These are phyloP conservation scores for Nymphicus hollandicus DNA, from an alignment of 2,113 vertebrate species.

Conservation along the genomic window DNA sequence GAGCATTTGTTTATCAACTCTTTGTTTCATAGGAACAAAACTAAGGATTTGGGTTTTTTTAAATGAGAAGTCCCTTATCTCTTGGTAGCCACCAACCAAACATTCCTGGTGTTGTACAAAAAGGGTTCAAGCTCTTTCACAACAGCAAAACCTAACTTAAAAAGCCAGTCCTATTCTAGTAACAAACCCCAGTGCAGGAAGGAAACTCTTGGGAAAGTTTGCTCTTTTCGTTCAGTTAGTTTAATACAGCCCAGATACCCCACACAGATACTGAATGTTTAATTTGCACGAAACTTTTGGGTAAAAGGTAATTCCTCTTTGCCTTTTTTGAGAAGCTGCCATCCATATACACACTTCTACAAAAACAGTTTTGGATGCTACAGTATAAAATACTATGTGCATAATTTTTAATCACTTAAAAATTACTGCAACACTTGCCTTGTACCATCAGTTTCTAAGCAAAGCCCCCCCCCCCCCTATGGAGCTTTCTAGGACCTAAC, in stretches of 20 bases:
- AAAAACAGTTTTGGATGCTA: background rate
- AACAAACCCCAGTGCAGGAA: background rate
- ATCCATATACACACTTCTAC: background rate
- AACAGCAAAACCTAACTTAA: background rate
- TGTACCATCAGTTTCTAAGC: background rate
- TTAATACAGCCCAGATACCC: background rate
- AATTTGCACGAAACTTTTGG: background rate
- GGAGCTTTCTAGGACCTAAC: background rate
- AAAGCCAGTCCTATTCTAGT: background rate
- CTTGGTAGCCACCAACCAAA: background rate
- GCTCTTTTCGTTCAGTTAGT: background rate
- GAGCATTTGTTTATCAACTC: background rate
- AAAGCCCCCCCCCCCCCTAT: rapidly evolving
- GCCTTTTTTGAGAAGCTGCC: background rate
- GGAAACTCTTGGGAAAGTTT: background rate
- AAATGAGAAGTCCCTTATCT: background rate
- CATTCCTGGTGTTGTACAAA: background rate
- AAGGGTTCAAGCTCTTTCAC: background rate
- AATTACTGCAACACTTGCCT: background rate
- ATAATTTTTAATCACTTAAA: background rate
- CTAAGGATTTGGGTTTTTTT: background rate
- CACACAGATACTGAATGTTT: background rate
- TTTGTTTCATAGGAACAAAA: background rate
- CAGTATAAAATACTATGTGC: background rate
- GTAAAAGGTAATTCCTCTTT: background rate